Conservation (phyloP, 2,113 vertebrate genomes). For the Prunella fulvescens region DNA sequence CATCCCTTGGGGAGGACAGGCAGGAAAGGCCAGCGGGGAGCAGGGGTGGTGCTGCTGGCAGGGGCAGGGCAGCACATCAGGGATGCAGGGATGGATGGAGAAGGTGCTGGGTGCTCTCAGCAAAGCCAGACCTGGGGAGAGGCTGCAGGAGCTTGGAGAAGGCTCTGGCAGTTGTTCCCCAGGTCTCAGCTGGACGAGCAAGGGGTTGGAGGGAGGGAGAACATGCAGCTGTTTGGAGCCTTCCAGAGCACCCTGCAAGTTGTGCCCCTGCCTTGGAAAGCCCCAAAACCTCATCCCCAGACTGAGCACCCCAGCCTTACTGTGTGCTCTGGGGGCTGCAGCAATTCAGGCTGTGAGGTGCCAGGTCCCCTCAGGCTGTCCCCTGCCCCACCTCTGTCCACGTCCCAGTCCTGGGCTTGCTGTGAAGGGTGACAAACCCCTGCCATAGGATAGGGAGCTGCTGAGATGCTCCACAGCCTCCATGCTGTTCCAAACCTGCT, state of each 20-base stretch:
- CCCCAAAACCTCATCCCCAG: background rate
- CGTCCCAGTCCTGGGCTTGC: accelerated
- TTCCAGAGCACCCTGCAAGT: background rate
- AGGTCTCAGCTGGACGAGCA: background rate
- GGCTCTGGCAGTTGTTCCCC: background rate
- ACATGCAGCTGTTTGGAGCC: background rate
- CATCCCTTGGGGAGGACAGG: background rate
- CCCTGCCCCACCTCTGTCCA: background rate
- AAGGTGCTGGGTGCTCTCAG: background rate
- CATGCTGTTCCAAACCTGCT: accelerated
- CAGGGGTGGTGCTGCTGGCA: background rate
- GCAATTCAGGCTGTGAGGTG: accelerated
- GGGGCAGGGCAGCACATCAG: accelerated
- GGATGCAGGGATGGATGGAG: background rate
- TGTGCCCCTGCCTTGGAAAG: background rate
- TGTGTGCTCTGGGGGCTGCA: accelerated
- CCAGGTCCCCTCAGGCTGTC: background rate
- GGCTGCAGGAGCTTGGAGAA: background rate
- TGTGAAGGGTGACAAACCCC: background rate
- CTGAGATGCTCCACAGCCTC: background rate
- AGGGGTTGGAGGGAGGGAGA: background rate
- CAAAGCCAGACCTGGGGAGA: background rate
- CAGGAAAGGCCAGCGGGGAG: accelerated
- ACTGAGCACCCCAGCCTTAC: accelerated
- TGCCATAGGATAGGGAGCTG: accelerated